These are phyloP conservation scores for Rhabdomys dilectus DNA, from an alignment of 2,113 vertebrate species.

Conservation along the genomic window DNA sequence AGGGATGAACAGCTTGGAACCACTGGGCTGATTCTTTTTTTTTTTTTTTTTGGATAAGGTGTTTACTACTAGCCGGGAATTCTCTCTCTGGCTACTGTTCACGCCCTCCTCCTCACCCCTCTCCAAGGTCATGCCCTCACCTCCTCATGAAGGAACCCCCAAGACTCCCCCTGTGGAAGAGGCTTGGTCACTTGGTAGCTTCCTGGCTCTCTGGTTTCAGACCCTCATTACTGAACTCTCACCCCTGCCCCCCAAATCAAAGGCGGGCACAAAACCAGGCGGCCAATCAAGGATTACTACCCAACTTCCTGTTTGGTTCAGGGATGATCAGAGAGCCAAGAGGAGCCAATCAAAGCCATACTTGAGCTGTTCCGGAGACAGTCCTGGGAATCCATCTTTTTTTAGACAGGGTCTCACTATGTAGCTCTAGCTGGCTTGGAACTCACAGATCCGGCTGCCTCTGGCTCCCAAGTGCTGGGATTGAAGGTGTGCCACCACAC, in stretches of 20 bases:
- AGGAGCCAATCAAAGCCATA: neutral
- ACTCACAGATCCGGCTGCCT: neutral
- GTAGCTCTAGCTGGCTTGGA: neutral
- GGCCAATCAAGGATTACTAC: neutral
- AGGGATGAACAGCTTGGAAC: too few species aligned
- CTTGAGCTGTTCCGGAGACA: neutral
- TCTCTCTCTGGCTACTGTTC: neutral
- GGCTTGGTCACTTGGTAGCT: too few species aligned
- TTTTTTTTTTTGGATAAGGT: neutral
- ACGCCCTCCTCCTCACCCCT: too few species aligned
- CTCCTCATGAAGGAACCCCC: neutral
- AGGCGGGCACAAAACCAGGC: neutral
- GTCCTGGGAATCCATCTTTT: neutral
- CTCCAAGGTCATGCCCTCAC: neutral
- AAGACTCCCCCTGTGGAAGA: neutral
- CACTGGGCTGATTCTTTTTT: neutral
- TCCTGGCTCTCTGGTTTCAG: neutral
- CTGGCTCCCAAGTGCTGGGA: neutral
- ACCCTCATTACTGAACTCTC: neutral
- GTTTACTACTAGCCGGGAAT: neutral
- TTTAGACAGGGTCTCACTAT: neutral
- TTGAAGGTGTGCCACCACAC: neutral
- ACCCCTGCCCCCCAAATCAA: neutral
- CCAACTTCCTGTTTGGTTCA: neutral
- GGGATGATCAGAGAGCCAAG: neutral